These are phyloP conservation scores for Mesochorus sp. DNA, from an alignment of 2,888 invertebrate genomes.

Conservation along the genomic window DNA sequence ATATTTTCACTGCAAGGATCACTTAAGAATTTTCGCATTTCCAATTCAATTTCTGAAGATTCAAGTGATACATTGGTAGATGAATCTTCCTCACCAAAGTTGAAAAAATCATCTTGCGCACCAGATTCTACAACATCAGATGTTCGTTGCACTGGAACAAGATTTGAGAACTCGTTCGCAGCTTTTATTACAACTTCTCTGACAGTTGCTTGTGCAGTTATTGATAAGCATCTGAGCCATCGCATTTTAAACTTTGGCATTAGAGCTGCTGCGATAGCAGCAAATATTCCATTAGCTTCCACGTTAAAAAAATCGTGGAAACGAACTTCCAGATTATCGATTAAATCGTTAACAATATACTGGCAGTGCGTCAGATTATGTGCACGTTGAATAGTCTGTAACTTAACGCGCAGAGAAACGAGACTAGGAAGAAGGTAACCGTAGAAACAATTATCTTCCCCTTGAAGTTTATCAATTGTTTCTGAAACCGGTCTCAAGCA, in stretches of 20 bases:
- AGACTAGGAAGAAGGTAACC: constrained; percentile 37
- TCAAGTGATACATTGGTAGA: constrained; percentile 10
- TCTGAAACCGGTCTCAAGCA: constrained; percentile 24
- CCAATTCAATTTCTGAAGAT: constrained; percentile 31
- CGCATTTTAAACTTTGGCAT: constrained; percentile 21
- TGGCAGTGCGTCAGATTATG: constrained; percentile 19
- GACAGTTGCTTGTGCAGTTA: constrained; percentile 3
- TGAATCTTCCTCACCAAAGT: constrained; percentile 13
- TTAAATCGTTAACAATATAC: constrained; percentile 24
- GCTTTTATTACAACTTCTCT: constrained; percentile 10
- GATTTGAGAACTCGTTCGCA: constrained; percentile 2
- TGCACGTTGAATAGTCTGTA: too few relatives aligned
- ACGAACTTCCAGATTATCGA: constrained; percentile 17
- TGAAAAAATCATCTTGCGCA: constrained; percentile 15
- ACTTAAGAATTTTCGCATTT: constrained; percentile 12
- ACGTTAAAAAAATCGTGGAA: constrained; percentile 30
- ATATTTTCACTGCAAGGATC: constrained; percentile 22
- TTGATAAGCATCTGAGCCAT: constrained; percentile 24
- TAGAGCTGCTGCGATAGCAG: constrained; percentile 38
- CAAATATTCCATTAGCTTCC: constrained; percentile 26
- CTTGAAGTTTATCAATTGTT: constrained; percentile 43
- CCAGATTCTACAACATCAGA: too few relatives aligned
- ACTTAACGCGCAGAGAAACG: constrained; percentile 20
- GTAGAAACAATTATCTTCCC: constrained; percentile 43
- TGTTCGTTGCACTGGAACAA: background rate